phyloP scores from a whole-genome alignment of 2,113 vertebrate genomes.

The Nettapus auritus region DNA sequence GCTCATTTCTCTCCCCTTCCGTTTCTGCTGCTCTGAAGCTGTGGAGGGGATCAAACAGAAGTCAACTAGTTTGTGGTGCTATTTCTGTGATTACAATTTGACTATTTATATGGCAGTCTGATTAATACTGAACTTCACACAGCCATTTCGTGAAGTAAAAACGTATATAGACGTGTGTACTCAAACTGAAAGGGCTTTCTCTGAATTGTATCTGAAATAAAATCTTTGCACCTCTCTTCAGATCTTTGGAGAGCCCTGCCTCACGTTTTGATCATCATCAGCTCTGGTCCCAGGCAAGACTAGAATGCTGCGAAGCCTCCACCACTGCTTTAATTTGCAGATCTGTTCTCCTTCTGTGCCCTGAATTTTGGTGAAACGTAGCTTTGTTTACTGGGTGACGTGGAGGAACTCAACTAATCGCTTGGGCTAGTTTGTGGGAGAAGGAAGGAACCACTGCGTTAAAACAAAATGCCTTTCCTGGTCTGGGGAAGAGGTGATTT shows the following conservation, averaged over 20 bases:
- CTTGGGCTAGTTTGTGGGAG: background rate
- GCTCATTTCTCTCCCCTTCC: background rate
- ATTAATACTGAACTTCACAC: background rate
- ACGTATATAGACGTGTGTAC: rapidly evolving
- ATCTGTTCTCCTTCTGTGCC: background rate
- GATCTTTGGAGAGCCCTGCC: background rate
- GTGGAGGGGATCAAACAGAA: background rate
- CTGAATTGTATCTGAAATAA: background rate
- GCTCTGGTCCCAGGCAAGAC: background rate
- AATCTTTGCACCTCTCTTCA: background rate
- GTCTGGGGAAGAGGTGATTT: background rate
- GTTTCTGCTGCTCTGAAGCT: background rate
- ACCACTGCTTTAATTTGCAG: background rate
- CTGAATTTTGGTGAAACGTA: background rate
- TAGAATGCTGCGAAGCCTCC: background rate
- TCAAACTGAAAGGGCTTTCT: background rate
- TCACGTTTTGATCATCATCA: background rate
- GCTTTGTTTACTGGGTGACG: background rate
- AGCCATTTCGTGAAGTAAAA: background rate
- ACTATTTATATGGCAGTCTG: background rate
- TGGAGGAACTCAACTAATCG: background rate
- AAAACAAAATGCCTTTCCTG: background rate
- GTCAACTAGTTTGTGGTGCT: background rate
- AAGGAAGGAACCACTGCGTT: background rate
- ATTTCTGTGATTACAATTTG: background rate